Conservation (phyloP, 1,140 invertebrate species). For the Pseudomyrmex gracilis region DNA sequence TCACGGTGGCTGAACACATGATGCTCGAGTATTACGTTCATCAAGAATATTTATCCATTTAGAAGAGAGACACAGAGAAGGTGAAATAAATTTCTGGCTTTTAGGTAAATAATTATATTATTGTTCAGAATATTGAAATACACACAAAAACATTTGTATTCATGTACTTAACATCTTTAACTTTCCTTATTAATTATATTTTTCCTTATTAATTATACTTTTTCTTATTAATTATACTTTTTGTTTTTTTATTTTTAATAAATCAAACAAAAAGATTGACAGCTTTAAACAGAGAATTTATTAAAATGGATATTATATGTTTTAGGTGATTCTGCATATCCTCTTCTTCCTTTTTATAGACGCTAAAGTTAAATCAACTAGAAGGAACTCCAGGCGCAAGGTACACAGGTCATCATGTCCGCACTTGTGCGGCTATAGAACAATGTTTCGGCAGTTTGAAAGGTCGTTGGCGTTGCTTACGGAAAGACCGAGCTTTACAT, state of each 20-base stretch:
- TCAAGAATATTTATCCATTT: conserved; percentile 20
- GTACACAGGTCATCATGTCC: conserved; percentile 5
- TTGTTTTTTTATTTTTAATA: not conserved
- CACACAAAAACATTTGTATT: not conserved
- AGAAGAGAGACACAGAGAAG: not conserved
- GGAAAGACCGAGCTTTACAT: conserved; percentile 38
- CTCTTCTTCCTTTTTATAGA: conserved; percentile 12
- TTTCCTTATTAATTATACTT: not conserved
- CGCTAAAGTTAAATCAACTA: conserved; percentile 6
- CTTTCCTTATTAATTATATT: not conserved
- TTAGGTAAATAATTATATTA: conserved; percentile 15
- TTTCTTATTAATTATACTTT: not conserved
- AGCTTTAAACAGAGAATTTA: not conserved
- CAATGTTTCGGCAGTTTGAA: conserved; percentile 1
- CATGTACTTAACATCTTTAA: too few relatives aligned
- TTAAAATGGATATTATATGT: not conserved
- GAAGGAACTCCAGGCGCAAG: conserved; percentile 19
- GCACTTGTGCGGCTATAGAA: not conserved
- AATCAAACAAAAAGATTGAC: not conserved
- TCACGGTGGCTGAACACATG: conserved; percentile 21
- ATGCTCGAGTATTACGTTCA: conserved; percentile 6
- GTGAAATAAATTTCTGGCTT: conserved; percentile 22
- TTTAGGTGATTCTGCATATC: conserved; percentile 20
- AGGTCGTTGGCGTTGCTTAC: conserved; percentile 17
- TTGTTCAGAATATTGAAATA: not conserved